These are phyloP conservation scores for Acridotheres tristis DNA, from an alignment of 2,797 vertebrate species.

Conservation along the genomic window DNA sequence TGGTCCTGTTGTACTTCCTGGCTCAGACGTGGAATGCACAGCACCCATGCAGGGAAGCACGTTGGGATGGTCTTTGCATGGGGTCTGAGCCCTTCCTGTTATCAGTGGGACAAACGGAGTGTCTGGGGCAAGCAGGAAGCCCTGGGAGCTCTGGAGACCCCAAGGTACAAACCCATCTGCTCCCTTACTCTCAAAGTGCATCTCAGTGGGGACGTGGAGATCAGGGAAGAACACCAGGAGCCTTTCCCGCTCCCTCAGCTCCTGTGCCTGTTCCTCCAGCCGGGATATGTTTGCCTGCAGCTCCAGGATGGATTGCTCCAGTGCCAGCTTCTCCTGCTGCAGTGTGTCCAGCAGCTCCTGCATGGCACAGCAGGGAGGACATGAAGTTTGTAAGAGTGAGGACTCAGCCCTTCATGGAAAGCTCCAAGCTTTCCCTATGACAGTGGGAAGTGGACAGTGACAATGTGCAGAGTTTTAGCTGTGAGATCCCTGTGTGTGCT, in stretches of 20 bases:
- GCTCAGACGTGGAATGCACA: neutral
- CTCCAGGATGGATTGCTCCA: slow-evolving; percentile 68
- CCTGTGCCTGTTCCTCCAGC: slow-evolving; percentile 69
- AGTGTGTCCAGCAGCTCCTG: slow-evolving; percentile 78
- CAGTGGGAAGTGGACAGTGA: neutral
- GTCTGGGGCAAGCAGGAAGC: too few relatives aligned
- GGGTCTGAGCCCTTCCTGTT: neutral
- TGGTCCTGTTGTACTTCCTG: neutral
- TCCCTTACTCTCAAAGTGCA: slow-evolving; percentile 83
- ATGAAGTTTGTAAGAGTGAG: neutral
- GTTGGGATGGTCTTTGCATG: neutral
- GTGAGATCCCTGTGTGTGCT: neutral
- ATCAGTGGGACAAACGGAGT: fast-evolving
- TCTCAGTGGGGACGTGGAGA: slow-evolving; percentile 73
- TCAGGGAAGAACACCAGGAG: slow-evolving; percentile 91
- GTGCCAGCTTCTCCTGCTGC: slow-evolving; percentile 78
- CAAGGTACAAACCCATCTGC: neutral
- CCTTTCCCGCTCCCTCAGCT: slow-evolving; percentile 80
- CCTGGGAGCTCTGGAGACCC: neutral
- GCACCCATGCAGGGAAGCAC: fast-evolving
- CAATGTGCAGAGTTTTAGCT: neutral
- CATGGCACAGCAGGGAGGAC: neutral
- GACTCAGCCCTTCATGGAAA: neutral
- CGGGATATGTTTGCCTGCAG: slow-evolving; percentile 65
- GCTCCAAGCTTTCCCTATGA: neutral